Evolutionary conservation across 2,113 vertebrate species (phyloP).

Genomic region (Neomonachus schauinslandi): DNA sequence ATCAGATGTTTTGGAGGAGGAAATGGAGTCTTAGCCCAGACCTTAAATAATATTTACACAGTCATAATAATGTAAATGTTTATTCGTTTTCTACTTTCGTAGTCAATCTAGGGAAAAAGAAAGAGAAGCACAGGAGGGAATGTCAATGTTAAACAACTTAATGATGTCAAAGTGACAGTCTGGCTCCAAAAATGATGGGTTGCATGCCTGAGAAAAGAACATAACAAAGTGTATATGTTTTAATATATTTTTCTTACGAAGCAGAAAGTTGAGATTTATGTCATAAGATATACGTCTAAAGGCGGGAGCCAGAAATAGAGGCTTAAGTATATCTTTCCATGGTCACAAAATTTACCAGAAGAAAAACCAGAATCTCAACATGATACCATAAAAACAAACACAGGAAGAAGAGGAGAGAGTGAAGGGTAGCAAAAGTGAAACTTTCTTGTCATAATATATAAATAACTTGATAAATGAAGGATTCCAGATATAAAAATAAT

Average conservation of each 20-base stretch:
- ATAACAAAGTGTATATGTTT: background rate
- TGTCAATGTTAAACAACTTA: background rate
- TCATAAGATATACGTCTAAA: background rate
- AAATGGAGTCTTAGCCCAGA: background rate
- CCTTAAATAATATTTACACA: background rate
- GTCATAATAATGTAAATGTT: background rate
- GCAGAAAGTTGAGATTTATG: background rate
- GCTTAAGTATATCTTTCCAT: background rate
- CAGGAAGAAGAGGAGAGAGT: background rate
- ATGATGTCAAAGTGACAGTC: background rate
- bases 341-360: background rate
- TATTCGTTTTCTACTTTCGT: background rate
- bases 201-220: background rate
- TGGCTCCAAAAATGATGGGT: background rate
- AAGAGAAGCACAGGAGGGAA: background rate
- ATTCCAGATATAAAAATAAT: background rate
- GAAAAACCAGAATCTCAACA: slow-evolving; percentile 14
- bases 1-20: background rate
- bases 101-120: background rate
- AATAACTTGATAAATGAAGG: background rate
- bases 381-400: background rate
- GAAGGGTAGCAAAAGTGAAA: background rate
- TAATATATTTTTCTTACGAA: background rate
- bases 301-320: background rate
- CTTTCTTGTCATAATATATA: slow-evolving; percentile 1